Evolutionary conservation across 2,113 vertebrate species (phyloP).

Genomic region (Paracyprichromis sp.): DNA sequence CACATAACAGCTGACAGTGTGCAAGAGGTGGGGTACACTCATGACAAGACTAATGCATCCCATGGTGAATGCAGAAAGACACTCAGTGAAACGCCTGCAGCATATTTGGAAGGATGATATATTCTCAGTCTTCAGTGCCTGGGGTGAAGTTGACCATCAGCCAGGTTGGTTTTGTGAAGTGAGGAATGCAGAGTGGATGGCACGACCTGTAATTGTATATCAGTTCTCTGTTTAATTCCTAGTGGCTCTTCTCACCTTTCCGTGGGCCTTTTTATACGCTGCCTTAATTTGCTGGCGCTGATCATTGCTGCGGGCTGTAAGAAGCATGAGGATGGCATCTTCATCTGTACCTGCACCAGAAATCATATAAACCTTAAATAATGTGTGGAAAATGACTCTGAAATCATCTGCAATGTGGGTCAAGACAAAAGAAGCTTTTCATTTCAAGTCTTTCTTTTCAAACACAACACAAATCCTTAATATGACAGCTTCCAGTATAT

Average conservation of each 20-base stretch:
- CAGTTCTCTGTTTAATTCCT: neutral
- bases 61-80: neutral
- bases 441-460: neutral
- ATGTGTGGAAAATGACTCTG: neutral
- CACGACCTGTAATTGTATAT: neutral
- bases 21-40: neutral
- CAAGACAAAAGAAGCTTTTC: neutral
- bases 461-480: neutral
- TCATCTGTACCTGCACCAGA: conserved; percentile 85
- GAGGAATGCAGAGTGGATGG: neutral
- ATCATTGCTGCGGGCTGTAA: conserved; percentile 80
- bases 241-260: conserved; percentile 75
- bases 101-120: neutral
- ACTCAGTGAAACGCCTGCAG: neutral
- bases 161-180: neutral
- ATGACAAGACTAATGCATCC: neutral
- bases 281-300: conserved; percentile 86
- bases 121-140: neutral
- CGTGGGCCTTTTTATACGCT: conserved; percentile 83
- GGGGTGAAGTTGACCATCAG: neutral
- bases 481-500: neutral
- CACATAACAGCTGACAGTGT: neutral
- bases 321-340: conserved; percentile 79
- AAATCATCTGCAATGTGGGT: neutral
- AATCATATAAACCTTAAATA: neutral